Base-by-base conservation (phyloP, 2,888 invertebrate genomes). In the Acrobasis repandana region DNA sequence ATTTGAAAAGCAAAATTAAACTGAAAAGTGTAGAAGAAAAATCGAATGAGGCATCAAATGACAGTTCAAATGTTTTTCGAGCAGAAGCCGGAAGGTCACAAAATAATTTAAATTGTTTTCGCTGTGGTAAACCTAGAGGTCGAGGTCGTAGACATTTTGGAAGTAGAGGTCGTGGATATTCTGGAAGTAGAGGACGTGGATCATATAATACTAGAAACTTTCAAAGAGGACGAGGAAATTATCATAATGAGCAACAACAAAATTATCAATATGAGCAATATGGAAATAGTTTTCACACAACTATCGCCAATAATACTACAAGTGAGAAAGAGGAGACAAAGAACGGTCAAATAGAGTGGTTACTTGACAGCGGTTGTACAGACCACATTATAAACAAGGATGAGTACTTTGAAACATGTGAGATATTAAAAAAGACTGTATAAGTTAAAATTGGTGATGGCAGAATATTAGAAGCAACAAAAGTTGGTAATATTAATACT, bases 331-430 rank as follows among this genome's bases (percentile, higher is more conserved):
- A 64, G 51, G 60, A 18, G 63, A 10, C 58, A 63, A 66, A 64
- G 66, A 61, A 63, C 14, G 49, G 14, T 65, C 65, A 65, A 68
- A 66, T 71, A 52, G 61, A 67, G 34, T 71, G 67, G 68, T 52
- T 70, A 36, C 67, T 69, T 60, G 69, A 69, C 61, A 72, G 70
- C 67, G 69, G 67, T 3, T 72, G 70, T 63, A 66, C 65, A 1
- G 67, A 66, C 20, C 67, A 66, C 43, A 61, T 69, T 51, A 64
- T 69, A 36, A 65, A 67, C 38, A 59, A 62, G 61, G 69, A 69
- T 43, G 56, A 28, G n/a, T 68, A 65, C 46, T 72, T 67, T 69
- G 56, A 43, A 36, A 61, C 63, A 10, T 65, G 0, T 51, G 56
- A 49, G 33, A 20, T 10, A 46, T 59, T 66, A 9, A 63, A 63